phyloP scores from a whole-genome alignment of 1,140 invertebrate genomes.

The Marisa cornuarietis region DNA sequence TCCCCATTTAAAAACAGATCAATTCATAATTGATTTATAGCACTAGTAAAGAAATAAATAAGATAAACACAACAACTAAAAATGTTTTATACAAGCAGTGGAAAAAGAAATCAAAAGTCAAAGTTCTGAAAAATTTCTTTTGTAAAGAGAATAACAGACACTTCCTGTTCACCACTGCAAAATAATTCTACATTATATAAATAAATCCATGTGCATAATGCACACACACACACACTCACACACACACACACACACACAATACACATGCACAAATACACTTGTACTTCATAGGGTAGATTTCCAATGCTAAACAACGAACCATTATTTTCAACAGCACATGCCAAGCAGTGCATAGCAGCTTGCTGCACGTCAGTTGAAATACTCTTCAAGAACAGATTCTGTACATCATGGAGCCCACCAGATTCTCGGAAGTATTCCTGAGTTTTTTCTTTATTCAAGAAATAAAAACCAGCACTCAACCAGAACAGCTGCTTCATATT shows the following conservation, averaged over 20 bases:
- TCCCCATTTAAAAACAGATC: too few species aligned
- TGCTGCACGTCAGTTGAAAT: not conserved
- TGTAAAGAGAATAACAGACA: not conserved
- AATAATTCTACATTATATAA: not conserved
- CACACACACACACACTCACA: too few species aligned
- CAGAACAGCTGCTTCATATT: not conserved
- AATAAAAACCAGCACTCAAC: not conserved
- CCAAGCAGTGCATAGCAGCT: slow-evolving; percentile 11
- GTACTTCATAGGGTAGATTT: not conserved
- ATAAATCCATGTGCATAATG: not conserved
- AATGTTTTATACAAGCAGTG: not conserved
- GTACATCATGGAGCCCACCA: slow-evolving; percentile 6
- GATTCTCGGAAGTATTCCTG: slow-evolving; percentile 12
- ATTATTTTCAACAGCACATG: slow-evolving; percentile 22
- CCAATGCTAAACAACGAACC: not conserved
- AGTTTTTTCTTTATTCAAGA: slow-evolving; percentile 4
- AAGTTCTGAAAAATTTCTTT: not conserved
- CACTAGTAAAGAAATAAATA: too few species aligned
- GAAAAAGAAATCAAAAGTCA: not conserved
- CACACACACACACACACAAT: too few species aligned
- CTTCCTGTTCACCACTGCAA: too few species aligned
- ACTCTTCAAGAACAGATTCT: not conserved
- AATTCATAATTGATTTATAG: too few species aligned
- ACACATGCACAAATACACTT: not conserved
- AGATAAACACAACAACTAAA: too few species aligned